Base-by-base conservation (phyloP, 2,113 vertebrate genomes). In the Cnemophilus loriae region DNA sequence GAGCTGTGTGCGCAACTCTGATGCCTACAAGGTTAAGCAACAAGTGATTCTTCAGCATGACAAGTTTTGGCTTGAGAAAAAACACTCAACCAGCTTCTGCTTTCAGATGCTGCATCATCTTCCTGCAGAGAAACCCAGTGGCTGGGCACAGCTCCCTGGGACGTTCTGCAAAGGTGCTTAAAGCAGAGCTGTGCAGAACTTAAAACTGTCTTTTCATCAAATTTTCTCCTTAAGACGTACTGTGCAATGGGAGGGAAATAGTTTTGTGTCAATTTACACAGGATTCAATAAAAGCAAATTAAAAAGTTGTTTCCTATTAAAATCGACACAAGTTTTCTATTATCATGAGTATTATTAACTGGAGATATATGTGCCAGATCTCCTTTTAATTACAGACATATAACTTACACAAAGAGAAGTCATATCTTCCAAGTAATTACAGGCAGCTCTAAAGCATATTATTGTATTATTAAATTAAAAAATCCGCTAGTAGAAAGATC, bases 381-480 rank as follows among this genome's bases (percentile, higher is more conserved):
- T 90, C 71, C 83, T 89, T 97, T 91, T 96, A 97, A 88, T 97
- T 96, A 96, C 47, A 94, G 87, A 24, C 89, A 80, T 95, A 87
- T 91, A 94, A 92, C 79, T 96, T 92, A 91, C 89, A 94, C 42
- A 96, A 95, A 94, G 88, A 91, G 83, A 82, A 90, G 46, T 90
- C 87, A 69, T 85, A 93, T 96, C 92, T 96, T 93, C 57, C 76
- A 88, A 96, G 90, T 95, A 97, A 96, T 94, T 95, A 93, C 77
- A 90, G 81, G 26, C 84, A 90, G 94, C 79, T 94, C 80, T 84
- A 87, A 91, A 89, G 52, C 65, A 96, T 80, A 84, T 93, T 91
- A 93, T 83, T 91, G 68, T 95, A 94, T 91, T 95, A 95, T 93
- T 95, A 90, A 96, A 95, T 93, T 92, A 73, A 92, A 94, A 95